A percentile compares a stretch with the other conserved stretches of the same genome.
Evolutionary conservation across 2,113 vertebrate genomes (phyloP).

Genomic region (Bos indicus): DNA sequence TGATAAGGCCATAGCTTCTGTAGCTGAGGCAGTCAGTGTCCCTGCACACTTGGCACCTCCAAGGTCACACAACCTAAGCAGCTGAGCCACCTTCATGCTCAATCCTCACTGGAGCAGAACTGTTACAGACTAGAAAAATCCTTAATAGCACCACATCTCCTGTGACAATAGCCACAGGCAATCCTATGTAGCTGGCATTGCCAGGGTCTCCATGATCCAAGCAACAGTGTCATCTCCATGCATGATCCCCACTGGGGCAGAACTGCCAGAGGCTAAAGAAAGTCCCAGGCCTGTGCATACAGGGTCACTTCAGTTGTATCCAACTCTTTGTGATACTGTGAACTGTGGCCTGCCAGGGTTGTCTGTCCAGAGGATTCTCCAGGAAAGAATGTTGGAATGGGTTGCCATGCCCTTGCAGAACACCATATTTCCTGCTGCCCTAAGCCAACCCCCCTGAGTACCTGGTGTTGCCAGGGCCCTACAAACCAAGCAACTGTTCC

Average conservation of each 20-base stretch:
- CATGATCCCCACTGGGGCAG: neutral
- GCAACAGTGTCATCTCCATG: neutral
- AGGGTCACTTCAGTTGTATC: neutral
- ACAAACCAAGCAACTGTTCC: neutral
- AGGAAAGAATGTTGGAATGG: neutral
- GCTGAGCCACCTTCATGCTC: neutral
- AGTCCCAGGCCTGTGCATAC: neutral
- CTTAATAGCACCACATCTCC: neutral
- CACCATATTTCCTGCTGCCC: neutral
- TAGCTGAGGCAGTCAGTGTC: neutral
- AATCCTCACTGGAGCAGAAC: neutral
- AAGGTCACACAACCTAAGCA: neutral
- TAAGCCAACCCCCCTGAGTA: neutral
- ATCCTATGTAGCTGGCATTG: neutral
- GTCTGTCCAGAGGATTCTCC: neutral
- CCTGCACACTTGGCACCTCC: neutral
- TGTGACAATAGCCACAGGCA: fast-evolving
- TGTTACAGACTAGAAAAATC: neutral
- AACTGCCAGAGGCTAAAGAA: neutral
- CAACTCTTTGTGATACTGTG: neutral
- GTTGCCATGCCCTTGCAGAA: neutral
- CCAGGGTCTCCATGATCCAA: neutral
- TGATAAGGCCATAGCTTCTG: neutral
- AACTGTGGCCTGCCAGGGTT: neutral
- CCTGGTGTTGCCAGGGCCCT: neutral